Base-by-base conservation (phyloP, 2,888 invertebrate genomes). In the Melanostoma mellinum region DNA sequence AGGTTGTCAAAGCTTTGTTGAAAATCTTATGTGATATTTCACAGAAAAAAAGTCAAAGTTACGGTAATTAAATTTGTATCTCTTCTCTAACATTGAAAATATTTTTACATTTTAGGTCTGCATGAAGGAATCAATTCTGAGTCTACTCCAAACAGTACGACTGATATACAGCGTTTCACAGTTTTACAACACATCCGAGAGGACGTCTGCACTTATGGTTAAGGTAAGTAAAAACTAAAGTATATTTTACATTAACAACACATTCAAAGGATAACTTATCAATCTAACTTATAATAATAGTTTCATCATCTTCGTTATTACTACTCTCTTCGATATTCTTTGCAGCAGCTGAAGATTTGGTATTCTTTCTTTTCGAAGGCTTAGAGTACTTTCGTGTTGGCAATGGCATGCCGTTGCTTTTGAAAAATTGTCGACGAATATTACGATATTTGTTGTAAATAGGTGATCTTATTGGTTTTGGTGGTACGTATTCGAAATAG, bases 171-270 rank as follows among this genome's bases (percentile, higher is more conserved):
- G 96, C 88, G 97, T 98, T 4, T 98, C 98, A 0, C 96, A 97
- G 89, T 98, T 97, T 91, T 99, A 98, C 89, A 98, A 98, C 89
- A 98, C 98, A 0, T 97, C 98, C 0, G 98, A 99, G 91, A 94
- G 98, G 87, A 98, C 98, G 76, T 98, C 98, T 0, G 97, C 98
- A 0, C 92, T 99, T 10, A 97, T 99, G 96, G 97, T 99, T 52
- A 99, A 99, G 94, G 96, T 96, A 91, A 86, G 87, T 86, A 56
- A 5, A 32, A 55, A 56, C 33, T 60, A 33, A 61, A 40, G 8
- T n/a, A 33, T 58, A 38, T 48, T 48, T 9, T 55, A 55, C 35
- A 20, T 20, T 42, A 3, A 10, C 32, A 35, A 32, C 30, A 40
- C 50, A 38, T 20, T 48, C 58, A 58, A 46, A 3, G 40, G 35